Base-by-base conservation (phyloP, 2,113 vertebrate species). In the Carettochelys insculpta region DNA sequence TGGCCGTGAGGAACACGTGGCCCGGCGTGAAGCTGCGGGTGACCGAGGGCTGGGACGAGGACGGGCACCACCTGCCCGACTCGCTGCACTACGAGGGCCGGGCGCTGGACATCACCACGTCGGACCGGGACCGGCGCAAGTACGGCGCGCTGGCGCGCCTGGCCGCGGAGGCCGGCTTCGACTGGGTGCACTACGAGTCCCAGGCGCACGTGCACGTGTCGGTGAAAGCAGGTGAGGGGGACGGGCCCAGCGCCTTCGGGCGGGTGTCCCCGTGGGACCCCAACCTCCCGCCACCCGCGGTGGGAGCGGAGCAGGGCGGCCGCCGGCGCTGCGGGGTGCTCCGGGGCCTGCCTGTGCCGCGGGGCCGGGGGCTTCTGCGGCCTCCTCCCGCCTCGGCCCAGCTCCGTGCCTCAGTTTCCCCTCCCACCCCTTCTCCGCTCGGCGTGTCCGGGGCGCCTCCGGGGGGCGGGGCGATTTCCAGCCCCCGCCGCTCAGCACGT, bases 1-100 rank as follows among this genome's bases (percentile, higher is more conserved):
- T 99, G 27, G 99, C 99, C 0, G 99, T 99, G 96, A 99, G 99
- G 98, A 99, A 99, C 96, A 99, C 99, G 98, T 99, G 99, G 99
- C 99, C 99, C 0, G 99, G 99, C 50, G 98, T 99, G 54, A 98
- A 98, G 90, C 96, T 99, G 16, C 97, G 99, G 80, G 99, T 99
- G 94, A 99, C 99, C 0, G 99, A 99, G 94, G 99, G 99, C 93
- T 99, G 99, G 99, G 99, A 99, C 0, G 99, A 99, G 93, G 99
- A 99, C 0, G 99, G 99, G 5, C 99, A 99, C 95, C 99, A 99
- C 85, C 98, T 99, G 34, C 96, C 98, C 1, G 98, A 98, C 92
- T 99, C 99, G 0, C 98, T 99, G 83, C 99, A 99, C 97, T 99
- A 99, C 1, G 99, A 99, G 97, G 99, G 99, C n/a, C 98, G 99